A percentile compares a stretch with the other conserved stretches of the same genome.
phyloP scores from a whole-genome alignment of 2,797 vertebrate genomes.

The Melanogrammus aeglefinus region DNA sequence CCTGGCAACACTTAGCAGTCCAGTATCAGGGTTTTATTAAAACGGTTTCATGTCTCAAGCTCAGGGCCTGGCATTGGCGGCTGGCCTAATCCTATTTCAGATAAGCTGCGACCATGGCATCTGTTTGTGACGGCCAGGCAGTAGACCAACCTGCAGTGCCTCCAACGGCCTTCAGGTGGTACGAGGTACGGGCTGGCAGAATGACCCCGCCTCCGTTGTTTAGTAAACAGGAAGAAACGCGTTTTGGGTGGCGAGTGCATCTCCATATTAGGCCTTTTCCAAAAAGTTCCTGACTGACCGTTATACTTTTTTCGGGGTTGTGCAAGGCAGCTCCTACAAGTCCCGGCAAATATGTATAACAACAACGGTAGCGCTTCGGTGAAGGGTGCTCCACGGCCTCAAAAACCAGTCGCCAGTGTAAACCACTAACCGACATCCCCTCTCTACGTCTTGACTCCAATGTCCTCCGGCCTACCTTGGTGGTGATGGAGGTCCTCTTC shows the following conservation, averaged over 20 bases:
- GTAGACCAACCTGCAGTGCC: not conserved
- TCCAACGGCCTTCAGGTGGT: not conserved
- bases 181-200: not conserved
- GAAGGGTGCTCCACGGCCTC: too few relatives aligned
- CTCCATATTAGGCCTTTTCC: not conserved
- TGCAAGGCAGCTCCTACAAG: too few relatives aligned
- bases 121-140: not conserved
- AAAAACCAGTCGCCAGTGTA: too few relatives aligned
- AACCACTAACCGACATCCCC: too few relatives aligned
- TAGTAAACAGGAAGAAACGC: not conserved
- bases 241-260: not conserved
- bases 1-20: not conserved
- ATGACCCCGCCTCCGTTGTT: not conserved
- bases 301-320: not conserved
- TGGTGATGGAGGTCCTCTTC: constrained; percentile 90
- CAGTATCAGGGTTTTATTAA: not conserved
- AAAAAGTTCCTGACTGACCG: not conserved
- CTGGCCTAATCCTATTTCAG: not conserved
- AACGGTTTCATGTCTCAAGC: not conserved
- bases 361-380: too few relatives aligned
- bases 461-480: constrained; percentile 75
- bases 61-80: not conserved
- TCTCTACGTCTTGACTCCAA: too few relatives aligned
- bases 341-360: too few relatives aligned
- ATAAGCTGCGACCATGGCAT: not conserved